These are phyloP conservation scores for Gambusia holbrooki DNA, from an alignment of 2,113 vertebrate genomes.

Conservation along the genomic window DNA sequence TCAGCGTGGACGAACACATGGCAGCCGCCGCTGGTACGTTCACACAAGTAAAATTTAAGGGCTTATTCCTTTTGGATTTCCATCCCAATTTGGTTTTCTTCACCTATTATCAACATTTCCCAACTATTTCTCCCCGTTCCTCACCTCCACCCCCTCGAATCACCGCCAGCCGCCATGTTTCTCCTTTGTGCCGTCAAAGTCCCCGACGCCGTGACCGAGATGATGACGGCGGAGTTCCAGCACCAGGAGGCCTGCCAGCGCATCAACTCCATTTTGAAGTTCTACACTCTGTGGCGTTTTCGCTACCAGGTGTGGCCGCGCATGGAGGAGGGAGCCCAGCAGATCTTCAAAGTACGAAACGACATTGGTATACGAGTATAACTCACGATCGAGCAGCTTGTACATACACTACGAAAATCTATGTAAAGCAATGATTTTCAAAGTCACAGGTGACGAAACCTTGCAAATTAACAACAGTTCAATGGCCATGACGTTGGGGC, in stretches of 20 bases:
- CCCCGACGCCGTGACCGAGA: constrained; percentile 93
- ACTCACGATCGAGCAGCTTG: no score
- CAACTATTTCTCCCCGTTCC: background rate
- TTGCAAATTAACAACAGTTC: no score
- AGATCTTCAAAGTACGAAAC: constrained; percentile 93
- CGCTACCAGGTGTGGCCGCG: constrained; percentile 99
- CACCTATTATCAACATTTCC: background rate
- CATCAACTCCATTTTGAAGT: constrained; percentile 94
- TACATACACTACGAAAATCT: no score
- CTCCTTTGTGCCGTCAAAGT: constrained; percentile 97
- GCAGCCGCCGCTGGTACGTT: constrained; percentile 94
- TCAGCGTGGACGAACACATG: constrained; percentile 98
- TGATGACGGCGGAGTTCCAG: constrained; percentile 98
- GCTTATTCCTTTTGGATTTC: no score
- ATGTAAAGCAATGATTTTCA: no score
- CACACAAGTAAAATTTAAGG: background rate
- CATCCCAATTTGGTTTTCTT: no score
- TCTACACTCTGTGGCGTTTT: constrained; percentile 97
- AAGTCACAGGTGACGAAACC: no score
- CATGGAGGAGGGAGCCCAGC: constrained; percentile 98
- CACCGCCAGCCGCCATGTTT: constrained; percentile 93
- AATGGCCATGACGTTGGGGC: no score
- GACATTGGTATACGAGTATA: no score
- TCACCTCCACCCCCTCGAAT: background rate
- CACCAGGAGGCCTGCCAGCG: constrained; percentile 95